Evolutionary conservation across 1,140 invertebrate genomes (phyloP), one percentile per base, ranked within the genome.

Genomic region (Leptopilina clavipes): DNA sequence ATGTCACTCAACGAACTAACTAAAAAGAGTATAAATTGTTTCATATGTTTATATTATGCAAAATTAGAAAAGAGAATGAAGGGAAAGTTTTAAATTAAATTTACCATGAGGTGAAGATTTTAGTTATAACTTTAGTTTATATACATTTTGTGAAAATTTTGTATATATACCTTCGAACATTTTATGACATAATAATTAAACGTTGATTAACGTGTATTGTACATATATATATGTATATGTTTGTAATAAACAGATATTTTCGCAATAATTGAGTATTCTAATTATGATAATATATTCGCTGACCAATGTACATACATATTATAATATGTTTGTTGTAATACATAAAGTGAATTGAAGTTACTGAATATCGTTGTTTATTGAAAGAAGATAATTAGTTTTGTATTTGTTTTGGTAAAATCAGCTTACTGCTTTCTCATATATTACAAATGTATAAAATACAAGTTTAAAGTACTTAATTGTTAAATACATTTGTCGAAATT

Each of bases 261-360:
- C 48, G 48, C 48, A 52, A 52, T 52, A 52, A 52, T 52, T 52
- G 48, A 52, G 48, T 52, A 52, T 52, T 40, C 48, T 52, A 52
- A 52, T 52, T 52, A 52, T 52, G 48, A 7, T 52, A 52, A 52
- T 52, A 17, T 52, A 52, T 52, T 52, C 48, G 14, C 48, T 1
- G 17, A 17, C 14, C 48, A 17, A 48, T 48, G 44, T 52, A 52
- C 48, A 17, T 52, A 52, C 48, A 17, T n/a, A 52, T n/a, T 52
- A 17, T 52, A 52, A 52, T 52, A 17, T 17, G 17, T 52, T 52
- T 52, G 48, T 52, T 17, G 48, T 48, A 52, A 52, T 52, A 52
- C 48, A 52, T 52, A 12, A n/a, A 52, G 6, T 52, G 48, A 17
- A 52, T 17, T 52, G 5, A 8, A 17, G 14, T n/a, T n/a, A 12